Percentiles rank a stretch among this genome's conserved stretches.
phyloP scores from a whole-genome alignment of 1,140 invertebrate species.

The Panonychus citri region DNA sequence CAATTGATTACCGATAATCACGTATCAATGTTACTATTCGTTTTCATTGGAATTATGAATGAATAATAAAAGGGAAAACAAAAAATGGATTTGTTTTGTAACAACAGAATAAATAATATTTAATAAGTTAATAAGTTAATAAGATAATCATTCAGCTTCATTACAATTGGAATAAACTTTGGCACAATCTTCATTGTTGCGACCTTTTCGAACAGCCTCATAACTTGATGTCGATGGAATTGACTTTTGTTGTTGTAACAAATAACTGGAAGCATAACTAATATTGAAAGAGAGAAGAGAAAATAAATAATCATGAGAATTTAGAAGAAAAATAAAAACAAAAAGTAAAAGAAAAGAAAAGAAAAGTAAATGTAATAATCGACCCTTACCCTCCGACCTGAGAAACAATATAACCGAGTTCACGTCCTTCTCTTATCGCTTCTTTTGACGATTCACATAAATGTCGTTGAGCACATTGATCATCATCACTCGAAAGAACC shows the following conservation, averaged over 20 bases:
- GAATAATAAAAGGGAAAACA: no score
- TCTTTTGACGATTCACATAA: conserved; percentile 68
- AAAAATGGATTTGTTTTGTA: no score
- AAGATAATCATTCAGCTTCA: background rate
- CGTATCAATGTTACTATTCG: no score
- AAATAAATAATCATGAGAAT: no score
- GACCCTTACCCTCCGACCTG: conserved; percentile 81
- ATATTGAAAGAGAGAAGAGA: background rate
- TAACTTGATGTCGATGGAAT: conserved; percentile 32
- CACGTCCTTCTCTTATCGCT: conserved; percentile 50
- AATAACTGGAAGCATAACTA: conserved; percentile 59
- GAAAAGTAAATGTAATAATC: no score
- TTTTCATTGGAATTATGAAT: no score
- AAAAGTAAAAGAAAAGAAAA: no score
- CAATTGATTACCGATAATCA: no score
- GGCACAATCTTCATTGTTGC: conserved; percentile 50
- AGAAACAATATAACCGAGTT: conserved; percentile 60
- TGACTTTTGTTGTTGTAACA: conserved; percentile 42
- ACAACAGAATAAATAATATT: no score
- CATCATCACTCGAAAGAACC: conserved; percentile 43
- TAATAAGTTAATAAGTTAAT: background rate
- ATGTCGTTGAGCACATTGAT: conserved; percentile 50
- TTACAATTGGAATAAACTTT: background rate
- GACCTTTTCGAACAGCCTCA: conserved; percentile 54
- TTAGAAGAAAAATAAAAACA: no score